Conservation (phyloP, 2,113 vertebrate genomes). For the Podocnemis expansa region DNA sequence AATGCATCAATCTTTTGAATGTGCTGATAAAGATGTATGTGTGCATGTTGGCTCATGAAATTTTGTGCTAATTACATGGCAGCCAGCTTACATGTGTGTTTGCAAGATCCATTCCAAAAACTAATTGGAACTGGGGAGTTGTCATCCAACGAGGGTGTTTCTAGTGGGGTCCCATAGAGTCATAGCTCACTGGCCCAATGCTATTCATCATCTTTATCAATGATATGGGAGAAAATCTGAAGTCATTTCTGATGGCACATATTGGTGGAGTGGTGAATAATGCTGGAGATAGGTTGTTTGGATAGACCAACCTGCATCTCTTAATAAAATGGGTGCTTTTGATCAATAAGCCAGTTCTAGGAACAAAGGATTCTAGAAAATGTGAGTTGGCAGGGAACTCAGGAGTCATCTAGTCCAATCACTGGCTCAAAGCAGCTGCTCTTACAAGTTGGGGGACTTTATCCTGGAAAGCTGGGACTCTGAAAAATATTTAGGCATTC, state of each 20-base stretch:
- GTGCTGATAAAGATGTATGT: slow-evolving; percentile 46
- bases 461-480: not conserved
- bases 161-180: not conserved
- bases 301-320: not conserved
- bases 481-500: not conserved
- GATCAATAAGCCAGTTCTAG: not conserved
- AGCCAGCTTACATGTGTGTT: slow-evolving; percentile 11
- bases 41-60: slow-evolving; percentile 62
- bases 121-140: slow-evolving; percentile 36
- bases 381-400: too few species aligned
- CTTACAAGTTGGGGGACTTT: not conserved
- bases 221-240: not conserved
- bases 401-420: too few species aligned
- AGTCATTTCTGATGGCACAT: not conserved
- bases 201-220: not conserved
- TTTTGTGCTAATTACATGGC: slow-evolving; percentile 43
- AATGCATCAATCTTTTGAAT: slow-evolving; percentile 62
- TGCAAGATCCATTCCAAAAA: slow-evolving; percentile 37
- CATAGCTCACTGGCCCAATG: not conserved
- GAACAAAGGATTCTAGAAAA: not conserved
- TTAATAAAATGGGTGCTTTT: not conserved
- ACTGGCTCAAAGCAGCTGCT: too few species aligned
- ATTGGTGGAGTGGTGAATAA: not conserved
- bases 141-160: not conserved
- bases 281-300: not conserved